Percentiles rank a stretch among this genome's conserved stretches.
Conservation (phyloP, 2,113 vertebrate species). For the Psephotus haematonotus region DNA sequence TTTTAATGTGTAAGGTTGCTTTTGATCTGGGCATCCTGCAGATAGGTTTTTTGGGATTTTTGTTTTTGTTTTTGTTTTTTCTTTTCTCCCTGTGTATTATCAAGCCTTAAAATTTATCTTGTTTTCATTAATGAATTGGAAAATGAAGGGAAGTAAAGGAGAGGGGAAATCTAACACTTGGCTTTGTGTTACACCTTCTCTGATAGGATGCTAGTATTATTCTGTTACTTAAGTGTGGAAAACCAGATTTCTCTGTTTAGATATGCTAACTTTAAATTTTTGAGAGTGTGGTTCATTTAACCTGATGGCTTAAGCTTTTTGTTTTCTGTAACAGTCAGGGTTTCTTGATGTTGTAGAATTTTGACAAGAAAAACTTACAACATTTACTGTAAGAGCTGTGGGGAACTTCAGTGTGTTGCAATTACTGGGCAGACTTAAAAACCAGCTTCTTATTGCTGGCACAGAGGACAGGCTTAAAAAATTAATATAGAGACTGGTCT, state of each 20-base stretch:
- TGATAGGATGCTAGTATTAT: neutral
- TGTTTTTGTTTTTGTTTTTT: neutral
- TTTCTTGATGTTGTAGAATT: neutral
- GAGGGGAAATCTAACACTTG: neutral
- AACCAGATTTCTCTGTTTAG: neutral
- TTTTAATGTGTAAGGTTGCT: neutral
- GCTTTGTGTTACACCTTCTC: neutral
- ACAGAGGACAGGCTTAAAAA: neutral
- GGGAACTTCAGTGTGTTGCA: slow-evolving; percentile 32
- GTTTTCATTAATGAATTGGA: neutral
- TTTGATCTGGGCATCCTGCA: neutral
- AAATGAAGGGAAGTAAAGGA: neutral
- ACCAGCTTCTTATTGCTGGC: neutral
- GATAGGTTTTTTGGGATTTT: neutral
- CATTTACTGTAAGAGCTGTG: neutral
- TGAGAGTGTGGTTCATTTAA: neutral
- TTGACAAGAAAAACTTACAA: neutral
- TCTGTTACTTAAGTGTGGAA: neutral
- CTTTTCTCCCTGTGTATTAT: neutral
- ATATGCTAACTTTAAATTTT: neutral
- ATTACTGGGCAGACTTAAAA: neutral
- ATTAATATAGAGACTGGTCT: neutral
- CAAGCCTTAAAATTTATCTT: neutral
- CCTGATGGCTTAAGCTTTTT: neutral
- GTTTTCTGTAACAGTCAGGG: neutral